These are phyloP conservation scores for Myotis planiceps DNA, from an alignment of 2,797 vertebrate genomes.

Conservation along the genomic window DNA sequence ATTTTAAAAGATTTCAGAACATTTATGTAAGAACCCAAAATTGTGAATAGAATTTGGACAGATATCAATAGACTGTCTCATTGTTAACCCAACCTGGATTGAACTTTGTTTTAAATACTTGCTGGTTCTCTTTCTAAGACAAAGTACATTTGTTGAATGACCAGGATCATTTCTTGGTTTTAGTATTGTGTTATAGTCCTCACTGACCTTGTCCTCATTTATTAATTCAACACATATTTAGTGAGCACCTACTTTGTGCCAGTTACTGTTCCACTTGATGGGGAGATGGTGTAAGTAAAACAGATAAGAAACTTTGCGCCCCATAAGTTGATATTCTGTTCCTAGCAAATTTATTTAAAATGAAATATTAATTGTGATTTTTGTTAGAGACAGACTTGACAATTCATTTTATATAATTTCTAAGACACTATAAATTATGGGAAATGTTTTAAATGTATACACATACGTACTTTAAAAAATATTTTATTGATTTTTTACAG, in stretches of 20 bases:
- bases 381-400: not conserved
- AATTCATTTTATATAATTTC: not conserved
- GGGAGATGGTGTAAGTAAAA: not conserved
- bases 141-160: not conserved
- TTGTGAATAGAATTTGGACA: constrained; percentile 50
- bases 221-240: not conserved
- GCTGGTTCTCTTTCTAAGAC: not conserved
- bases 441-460: not conserved
- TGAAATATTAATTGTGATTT: not conserved
- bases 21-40: constrained; percentile 39
- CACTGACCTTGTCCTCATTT: not conserved
- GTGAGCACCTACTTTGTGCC: not conserved
- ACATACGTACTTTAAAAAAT: not conserved
- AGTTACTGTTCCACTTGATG: not conserved
- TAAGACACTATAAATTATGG: not conserved
- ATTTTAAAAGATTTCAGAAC: constrained; percentile 49
- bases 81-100: not conserved
- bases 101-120: not conserved
- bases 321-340: not conserved
- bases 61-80: not conserved
- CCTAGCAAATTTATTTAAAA: constrained; percentile 10
- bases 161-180: not conserved
- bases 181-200: not conserved
- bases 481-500: too few relatives aligned
- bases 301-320: not conserved